Evolutionary conservation across 2,888 invertebrate species (phyloP), one percentile per base, ranked within the genome.

Genomic region (Palloptera scutellata): DNA sequence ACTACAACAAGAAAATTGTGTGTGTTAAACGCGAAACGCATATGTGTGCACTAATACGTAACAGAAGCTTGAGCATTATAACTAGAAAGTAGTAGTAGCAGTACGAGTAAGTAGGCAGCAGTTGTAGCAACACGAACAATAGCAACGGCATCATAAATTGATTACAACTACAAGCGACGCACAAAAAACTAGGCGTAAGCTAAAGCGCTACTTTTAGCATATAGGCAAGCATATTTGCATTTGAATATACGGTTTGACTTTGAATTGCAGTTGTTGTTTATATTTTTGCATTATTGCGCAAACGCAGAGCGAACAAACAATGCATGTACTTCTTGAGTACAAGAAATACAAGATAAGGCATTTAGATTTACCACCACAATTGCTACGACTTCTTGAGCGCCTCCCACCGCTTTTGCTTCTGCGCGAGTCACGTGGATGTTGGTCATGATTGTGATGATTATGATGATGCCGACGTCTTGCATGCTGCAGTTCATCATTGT

Each of bases 331-430:
- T 30, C 30, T n/a, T 4, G 30, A 30, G 30, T 30, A 30, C 30
- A 30, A 30, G 30, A 30, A 30, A 30, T 30, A 30, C 6, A 30
- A 30, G 30, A 4, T 30, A 30, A 30, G 30, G 30, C 5, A 6
- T 54, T 19, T 20, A 3, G 30, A 30, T 20, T 58, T 58, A 58
- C 58, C 58, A 58, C 52, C 57, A 41, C 57, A 59, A 12, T 62
- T 66, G 53, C 53, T 68, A 40, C 70, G 71, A 59, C 75, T 75
- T 65, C 76, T 72, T 6, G 70, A 73, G 55, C 70, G 74, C 52
- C 73, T 73, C 6, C 30, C 6, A 42, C 68, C 70, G 53, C 73
- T 72, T 61, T 62, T 68, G 62, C 53, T 58, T 45, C 74, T 69
- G 52, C 60, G 64, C 30, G 30, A 30, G 2, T 30, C 30, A 30